A percentile compares a stretch with the other conserved stretches of the same genome.
phyloP scores from a whole-genome alignment of 1,140 invertebrate species.

The Phthorimaea operculella region DNA sequence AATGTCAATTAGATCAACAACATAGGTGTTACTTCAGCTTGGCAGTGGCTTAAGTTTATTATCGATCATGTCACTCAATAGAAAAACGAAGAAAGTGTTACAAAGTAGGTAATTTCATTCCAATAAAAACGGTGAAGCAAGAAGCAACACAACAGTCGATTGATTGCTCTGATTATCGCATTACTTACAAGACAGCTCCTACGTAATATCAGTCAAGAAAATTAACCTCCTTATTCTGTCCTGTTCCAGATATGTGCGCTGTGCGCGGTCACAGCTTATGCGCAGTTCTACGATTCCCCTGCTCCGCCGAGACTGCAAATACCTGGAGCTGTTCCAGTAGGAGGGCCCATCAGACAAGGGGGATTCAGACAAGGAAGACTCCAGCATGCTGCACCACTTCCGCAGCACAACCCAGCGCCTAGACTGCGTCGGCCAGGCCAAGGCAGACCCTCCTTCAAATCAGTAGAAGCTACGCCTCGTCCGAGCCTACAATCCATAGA shows the following conservation, averaged over 20 bases:
- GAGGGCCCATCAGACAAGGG: slow-evolving; percentile 40
- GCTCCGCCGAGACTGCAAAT: slow-evolving; percentile 69
- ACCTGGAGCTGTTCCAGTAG: slow-evolving; percentile 70
- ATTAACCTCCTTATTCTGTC: background rate
- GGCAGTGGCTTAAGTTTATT: too few relatives aligned
- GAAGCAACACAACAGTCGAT: background rate
- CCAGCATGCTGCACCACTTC: slow-evolving; percentile 29
- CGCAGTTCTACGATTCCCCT: slow-evolving; percentile 62
- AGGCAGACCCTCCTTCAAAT: slow-evolving; percentile 67
- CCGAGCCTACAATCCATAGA: slow-evolving; percentile 65
- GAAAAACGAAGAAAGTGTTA: too few relatives aligned
- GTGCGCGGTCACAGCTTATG: slow-evolving; percentile 58
- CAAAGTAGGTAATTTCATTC: too few relatives aligned
- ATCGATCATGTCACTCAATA: too few relatives aligned
- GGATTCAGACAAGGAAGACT: slow-evolving; percentile 60
- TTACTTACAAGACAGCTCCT: background rate
- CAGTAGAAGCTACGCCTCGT: slow-evolving; percentile 60
- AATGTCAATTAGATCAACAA: too few relatives aligned
- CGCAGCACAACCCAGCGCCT: slow-evolving; percentile 18
- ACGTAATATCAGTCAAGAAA: background rate
- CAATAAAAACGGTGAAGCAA: background rate
- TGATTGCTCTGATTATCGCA: background rate
- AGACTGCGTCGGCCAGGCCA: slow-evolving; percentile 64
- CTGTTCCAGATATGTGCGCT: slow-evolving; percentile 62
- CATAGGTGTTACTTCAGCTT: too few relatives aligned